These are phyloP conservation scores for Xiphophorus maculatus DNA, from an alignment of 2,113 vertebrate species.

Conservation along the genomic window DNA sequence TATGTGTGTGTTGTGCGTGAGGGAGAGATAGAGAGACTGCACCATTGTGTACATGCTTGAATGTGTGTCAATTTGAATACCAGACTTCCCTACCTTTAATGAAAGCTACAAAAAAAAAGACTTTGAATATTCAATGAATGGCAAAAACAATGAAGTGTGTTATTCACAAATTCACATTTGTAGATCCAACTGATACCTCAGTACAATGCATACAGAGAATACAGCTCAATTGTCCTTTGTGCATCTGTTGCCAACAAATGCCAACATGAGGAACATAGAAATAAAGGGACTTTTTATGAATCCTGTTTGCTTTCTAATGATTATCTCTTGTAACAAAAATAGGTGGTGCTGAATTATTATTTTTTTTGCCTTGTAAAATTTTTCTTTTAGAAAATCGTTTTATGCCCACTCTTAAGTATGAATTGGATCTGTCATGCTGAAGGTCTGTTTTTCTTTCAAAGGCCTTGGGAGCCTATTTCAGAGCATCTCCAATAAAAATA, in stretches of 20 bases:
- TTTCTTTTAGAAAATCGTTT: background rate
- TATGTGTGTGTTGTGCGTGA: slow-evolving; percentile 28
- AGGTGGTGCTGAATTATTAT: too few relatives aligned
- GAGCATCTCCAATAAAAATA: background rate
- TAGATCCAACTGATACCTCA: background rate
- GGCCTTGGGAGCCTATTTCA: background rate
- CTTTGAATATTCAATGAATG: slow-evolving; percentile 22
- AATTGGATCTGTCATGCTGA: background rate
- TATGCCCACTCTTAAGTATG: background rate
- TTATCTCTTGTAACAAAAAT: background rate
- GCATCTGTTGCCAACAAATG: background rate
- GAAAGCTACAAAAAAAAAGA: background rate
- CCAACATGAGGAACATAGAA: background rate
- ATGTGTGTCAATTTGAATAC: slow-evolving; percentile 51
- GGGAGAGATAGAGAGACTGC: slow-evolving; percentile 7
- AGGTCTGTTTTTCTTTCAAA: background rate
- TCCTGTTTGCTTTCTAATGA: background rate
- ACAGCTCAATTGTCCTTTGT: background rate
- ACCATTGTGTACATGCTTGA: slow-evolving; percentile 36
- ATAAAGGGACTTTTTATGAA: background rate
- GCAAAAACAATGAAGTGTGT: background rate
- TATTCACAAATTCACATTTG: background rate
- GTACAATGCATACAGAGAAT: background rate
- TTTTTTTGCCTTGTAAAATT: too few relatives aligned
- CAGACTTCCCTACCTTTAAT: slow-evolving; percentile 35